These are phyloP conservation scores for Petrocephalus schoutedeni DNA, from an alignment of 2,797 vertebrate genomes.

Conservation along the genomic window DNA sequence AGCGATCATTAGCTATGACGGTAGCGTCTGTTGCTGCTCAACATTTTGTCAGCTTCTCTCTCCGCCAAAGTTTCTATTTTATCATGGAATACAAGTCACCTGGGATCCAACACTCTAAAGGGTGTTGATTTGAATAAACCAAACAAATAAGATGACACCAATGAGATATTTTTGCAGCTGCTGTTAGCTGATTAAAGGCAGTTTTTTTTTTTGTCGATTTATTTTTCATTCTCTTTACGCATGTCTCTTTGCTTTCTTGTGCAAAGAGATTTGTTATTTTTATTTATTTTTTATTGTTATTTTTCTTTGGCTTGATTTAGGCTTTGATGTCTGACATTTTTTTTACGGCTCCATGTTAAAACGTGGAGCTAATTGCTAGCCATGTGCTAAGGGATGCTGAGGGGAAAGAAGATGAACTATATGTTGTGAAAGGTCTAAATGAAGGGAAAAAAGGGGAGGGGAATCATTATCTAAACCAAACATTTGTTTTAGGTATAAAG, in stretches of 20 bases:
- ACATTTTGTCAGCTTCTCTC: background rate
- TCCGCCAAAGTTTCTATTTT: background rate
- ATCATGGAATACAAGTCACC: conserved; percentile 12
- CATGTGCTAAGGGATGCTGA: background rate
- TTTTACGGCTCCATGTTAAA: background rate
- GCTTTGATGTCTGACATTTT: background rate
- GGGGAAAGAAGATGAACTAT: background rate
- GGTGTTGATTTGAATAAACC: conserved; percentile 18
- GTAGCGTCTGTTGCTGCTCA: background rate
- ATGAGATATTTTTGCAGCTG: conserved; percentile 14
- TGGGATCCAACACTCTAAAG: background rate
- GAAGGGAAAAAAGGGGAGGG: background rate
- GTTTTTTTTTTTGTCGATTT: conserved; percentile 11
- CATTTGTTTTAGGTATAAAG: background rate
- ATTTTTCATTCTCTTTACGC: background rate
- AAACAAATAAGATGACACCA: conserved; percentile 17
- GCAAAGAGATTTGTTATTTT: background rate
- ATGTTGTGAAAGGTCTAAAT: conserved; percentile 3
- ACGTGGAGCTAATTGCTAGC: background rate
- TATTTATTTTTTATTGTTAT: background rate
- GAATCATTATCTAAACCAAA: background rate
- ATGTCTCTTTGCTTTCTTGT: conserved; percentile 1
- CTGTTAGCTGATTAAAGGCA: conserved; percentile 5
- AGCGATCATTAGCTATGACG: conserved; percentile 15
- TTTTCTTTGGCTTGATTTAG: background rate